Evolutionary conservation across 2,797 vertebrate genomes (phyloP), one percentile per base, ranked within the genome.

Genomic region (Orestias chungarensis): DNA sequence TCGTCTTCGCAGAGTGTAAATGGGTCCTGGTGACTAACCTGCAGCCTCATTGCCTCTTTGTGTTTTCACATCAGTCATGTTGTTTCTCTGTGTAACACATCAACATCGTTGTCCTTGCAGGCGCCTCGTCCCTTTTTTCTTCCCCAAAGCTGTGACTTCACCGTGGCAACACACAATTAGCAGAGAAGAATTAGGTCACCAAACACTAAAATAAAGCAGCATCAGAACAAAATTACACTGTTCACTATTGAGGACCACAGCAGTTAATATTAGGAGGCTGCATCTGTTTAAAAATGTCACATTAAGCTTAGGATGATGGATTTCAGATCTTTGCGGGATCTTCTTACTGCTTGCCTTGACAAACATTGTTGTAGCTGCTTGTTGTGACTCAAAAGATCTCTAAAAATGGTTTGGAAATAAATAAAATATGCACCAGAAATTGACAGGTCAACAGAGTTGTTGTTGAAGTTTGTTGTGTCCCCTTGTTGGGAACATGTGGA

Each of bases 151-250:
- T 79, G 69, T 44, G 29, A 61, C 68, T 79, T 87, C 76, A 74
- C 88, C 87, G 84, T 87, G 79, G 76, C 84, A 74, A 91, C 83
- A 67, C 44, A 71, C 72, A 86, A 78, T 68, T 66, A 68, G 85
- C 84, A 79, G 82, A 74, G 79, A 82, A 80, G 86, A 93, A 92
- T 75, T 91, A 79, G 89, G 87, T 91, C 91, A 90, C 71, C 78
- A 35, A 70, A 77, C 68, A 54, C 38, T 73, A 76, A 49, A 84
- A 54, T 43, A 42, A 43, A 57, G 9, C 71, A 71, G 27, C 27
- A 61, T 59, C 31, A 46, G 52, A 62, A 64, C 17, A 66, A 40
- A 42, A 57, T 42, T 23, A 55, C 43, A 12, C 14, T 23, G 29
- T 62, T 40, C 25, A 57, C 4, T 9, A 23, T 2, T 40, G 42